These are phyloP conservation scores for Clostera curtula DNA, from an alignment of 2,888 invertebrate genomes.

Conservation along the genomic window DNA sequence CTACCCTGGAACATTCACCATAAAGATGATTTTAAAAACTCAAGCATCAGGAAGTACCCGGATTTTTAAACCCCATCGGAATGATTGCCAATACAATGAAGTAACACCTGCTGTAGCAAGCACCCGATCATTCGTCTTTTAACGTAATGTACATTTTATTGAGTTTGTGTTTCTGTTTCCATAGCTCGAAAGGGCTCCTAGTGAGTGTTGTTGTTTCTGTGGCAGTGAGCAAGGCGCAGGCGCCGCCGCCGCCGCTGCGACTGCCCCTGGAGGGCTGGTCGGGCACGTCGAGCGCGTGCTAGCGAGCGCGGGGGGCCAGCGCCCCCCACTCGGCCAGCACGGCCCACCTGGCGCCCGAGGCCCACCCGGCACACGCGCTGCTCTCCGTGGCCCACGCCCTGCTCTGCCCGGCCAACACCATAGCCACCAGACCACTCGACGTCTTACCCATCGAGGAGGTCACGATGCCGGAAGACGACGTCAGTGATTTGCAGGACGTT, in stretches of 20 bases:
- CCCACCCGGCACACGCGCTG: constrained; percentile 30
- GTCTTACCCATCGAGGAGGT: constrained; percentile 47
- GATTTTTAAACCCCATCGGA: too few relatives aligned
- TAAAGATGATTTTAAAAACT: too few relatives aligned
- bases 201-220: not conserved
- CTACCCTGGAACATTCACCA: too few relatives aligned
- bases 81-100: too few relatives aligned
- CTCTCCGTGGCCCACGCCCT: constrained; percentile 50
- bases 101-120: too few relatives aligned
- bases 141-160: too few relatives aligned
- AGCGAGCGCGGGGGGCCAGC: constrained; percentile 58
- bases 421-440: constrained; percentile 21
- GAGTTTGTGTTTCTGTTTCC: too few relatives aligned
- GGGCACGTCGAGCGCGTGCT: constrained; percentile 71
- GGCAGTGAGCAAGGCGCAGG: constrained; percentile 74
- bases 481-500: constrained; percentile 61
- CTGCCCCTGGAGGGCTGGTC: constrained; percentile 74
- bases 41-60: too few relatives aligned
- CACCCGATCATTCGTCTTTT: too few relatives aligned
- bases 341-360: constrained; percentile 41
- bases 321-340: constrained; percentile 29
- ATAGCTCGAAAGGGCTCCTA: not conserved
- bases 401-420: constrained; percentile 44
- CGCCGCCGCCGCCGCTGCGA: constrained; percentile 76
- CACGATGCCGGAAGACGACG: constrained; percentile 41